Percentiles rank a stretch among this genome's conserved stretches.
Conservation (phyloP, 2,797 vertebrate species). For the Aeoliscus strigatus region DNA sequence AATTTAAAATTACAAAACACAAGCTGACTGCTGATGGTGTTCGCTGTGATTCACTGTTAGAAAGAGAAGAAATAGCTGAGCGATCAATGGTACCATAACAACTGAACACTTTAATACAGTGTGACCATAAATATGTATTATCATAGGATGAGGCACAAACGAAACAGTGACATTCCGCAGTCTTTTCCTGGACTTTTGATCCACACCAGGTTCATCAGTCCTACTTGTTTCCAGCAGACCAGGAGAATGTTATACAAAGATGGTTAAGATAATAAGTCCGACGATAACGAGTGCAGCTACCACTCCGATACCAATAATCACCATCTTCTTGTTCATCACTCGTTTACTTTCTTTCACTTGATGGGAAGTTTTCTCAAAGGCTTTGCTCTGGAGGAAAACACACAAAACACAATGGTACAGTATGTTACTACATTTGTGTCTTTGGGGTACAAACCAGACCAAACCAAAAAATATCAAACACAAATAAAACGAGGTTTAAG, state of each 20-base stretch:
- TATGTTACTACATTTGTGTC: too few species aligned
- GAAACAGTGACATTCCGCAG: conserved; percentile 16
- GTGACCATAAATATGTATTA: conserved; percentile 33
- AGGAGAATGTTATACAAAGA: neutral
- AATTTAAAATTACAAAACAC: neutral
- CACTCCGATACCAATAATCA: conserved; percentile 34
- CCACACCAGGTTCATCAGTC: conserved; percentile 14
- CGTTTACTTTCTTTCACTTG: conserved; percentile 67
- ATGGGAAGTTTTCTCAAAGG: conserved; percentile 64
- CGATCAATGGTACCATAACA: conserved; percentile 59
- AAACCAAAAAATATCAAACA: too few species aligned
- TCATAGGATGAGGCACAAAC: conserved; percentile 15
- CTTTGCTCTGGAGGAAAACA: conserved; percentile 54
- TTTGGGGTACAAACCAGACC: too few species aligned
- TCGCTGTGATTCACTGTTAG: conserved; percentile 1
- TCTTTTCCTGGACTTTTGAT: conserved; percentile 10
- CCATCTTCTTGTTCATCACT: conserved; percentile 60
- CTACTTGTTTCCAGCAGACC: neutral
- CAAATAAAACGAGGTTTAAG: too few species aligned
- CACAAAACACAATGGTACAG: too few species aligned
- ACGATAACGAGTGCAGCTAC: conserved; percentile 32
- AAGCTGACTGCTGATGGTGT: too few species aligned
- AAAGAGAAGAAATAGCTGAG: conserved; percentile 38
- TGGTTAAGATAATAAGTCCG: conserved; percentile 45
- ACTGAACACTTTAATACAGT: conserved; percentile 21